Evolutionary conservation across 2,888 invertebrate genomes (phyloP).

Genomic region (Drosophila phalerata): DNA sequence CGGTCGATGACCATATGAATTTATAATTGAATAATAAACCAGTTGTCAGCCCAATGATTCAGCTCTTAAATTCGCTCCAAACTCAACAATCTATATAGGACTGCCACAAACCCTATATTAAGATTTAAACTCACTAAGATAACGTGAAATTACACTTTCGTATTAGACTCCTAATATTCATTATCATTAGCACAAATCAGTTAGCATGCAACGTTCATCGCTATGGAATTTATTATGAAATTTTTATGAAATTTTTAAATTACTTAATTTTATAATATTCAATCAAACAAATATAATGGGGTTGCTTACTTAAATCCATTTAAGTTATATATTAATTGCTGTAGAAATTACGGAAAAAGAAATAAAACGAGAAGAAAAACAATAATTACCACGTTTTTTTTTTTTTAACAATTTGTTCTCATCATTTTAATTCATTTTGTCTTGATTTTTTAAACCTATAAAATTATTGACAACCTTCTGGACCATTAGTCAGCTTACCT

Average conservation of each 20-base stretch:
- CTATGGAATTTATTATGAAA: not conserved
- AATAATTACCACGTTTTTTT: no score
- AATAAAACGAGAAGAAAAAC: not conserved
- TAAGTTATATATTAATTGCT: not conserved
- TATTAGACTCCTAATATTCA: not conserved
- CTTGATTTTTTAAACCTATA: no score
- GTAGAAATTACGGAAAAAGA: not conserved
- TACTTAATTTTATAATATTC: not conserved
- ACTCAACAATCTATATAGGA: not conserved
- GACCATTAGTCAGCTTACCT: no score
- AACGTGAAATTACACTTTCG: not conserved
- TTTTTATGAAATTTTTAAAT: not conserved
- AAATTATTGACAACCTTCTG: no score
- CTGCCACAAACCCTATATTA: not conserved
- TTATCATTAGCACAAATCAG: slow-evolving; percentile 3
- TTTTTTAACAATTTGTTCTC: no score
- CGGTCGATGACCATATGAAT: slow-evolving; percentile 57
- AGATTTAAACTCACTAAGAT: not conserved
- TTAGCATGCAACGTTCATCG: slow-evolving; percentile 1
- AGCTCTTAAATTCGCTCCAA: not conserved
- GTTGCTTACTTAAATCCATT: not conserved
- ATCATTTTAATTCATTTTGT: no score
- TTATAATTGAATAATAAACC: slow-evolving; percentile 66
- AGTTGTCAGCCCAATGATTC: slow-evolving; percentile 26
- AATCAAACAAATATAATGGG: no score